Conservation (phyloP, 2,113 vertebrate genomes). For the Aleadryas rufinucha region DNA sequence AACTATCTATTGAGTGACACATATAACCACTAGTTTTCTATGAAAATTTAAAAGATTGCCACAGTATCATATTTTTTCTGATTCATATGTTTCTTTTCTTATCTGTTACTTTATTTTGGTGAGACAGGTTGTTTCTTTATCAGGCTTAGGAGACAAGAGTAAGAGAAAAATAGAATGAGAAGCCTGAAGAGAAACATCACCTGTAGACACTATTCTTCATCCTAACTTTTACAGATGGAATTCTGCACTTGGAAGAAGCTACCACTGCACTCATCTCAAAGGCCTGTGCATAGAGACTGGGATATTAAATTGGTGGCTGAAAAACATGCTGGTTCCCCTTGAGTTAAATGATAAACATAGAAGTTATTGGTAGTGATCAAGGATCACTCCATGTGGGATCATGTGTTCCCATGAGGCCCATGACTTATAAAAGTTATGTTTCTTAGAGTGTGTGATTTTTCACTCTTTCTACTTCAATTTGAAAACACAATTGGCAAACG, state of each 20-base stretch:
- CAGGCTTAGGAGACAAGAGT: background rate
- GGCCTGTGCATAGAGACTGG: background rate
- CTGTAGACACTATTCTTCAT: background rate
- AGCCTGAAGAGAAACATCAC: background rate
- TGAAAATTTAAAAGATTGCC: background rate
- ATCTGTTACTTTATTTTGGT: background rate
- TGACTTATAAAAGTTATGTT: background rate
- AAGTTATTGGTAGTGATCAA: background rate
- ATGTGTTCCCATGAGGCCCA: rapidly evolving
- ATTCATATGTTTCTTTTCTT: background rate
- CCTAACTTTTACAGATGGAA: background rate
- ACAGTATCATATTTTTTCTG: background rate
- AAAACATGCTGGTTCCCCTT: background rate
- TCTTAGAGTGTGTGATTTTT: background rate
- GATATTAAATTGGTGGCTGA: background rate
- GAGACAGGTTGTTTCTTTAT: background rate
- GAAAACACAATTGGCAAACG: background rate
- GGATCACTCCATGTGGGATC: background rate
- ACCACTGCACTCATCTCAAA: background rate
- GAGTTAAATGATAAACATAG: background rate
- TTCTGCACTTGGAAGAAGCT: background rate
- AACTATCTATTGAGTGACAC: background rate
- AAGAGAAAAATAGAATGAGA: background rate
- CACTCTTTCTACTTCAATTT: background rate
- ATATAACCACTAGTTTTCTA: background rate